A percentile compares a stretch with the other conserved stretches of the same genome.
phyloP scores from a whole-genome alignment of 2,888 invertebrate genomes.

The Metopia argyrocephala region DNA sequence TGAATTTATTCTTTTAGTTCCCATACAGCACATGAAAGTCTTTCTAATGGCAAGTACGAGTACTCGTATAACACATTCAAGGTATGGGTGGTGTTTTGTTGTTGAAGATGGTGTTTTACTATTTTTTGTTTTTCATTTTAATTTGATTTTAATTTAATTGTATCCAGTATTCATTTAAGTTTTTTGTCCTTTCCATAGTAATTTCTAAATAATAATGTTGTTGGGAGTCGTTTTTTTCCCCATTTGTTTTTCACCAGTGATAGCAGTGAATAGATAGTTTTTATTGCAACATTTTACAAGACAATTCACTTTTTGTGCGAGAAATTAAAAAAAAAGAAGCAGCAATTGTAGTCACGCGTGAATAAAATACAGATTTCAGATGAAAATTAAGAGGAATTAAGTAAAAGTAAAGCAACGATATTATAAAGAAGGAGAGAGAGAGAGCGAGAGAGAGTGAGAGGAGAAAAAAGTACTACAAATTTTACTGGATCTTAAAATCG shows the following conservation, averaged over 20 bases:
- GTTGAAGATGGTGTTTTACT: neutral
- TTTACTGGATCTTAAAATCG: slow-evolving; percentile 70
- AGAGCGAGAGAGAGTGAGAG: too few relatives aligned
- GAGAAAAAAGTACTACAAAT: slow-evolving; percentile 65
- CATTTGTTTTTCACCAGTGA: neutral
- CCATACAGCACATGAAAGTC: neutral
- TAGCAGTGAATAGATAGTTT: neutral
- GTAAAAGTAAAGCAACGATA: slow-evolving; percentile 13
- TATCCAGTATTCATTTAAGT: slow-evolving; percentile 26
- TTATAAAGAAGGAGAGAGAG: slow-evolving; percentile 1
- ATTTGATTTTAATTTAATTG: slow-evolving; percentile 59
- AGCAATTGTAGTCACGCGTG: slow-evolving; percentile 68
- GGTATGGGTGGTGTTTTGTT: slow-evolving; percentile 47
- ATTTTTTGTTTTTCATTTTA: slow-evolving; percentile 1
- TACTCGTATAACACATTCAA: neutral
- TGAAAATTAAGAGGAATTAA: slow-evolving; percentile 51
- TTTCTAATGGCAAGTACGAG: neutral
- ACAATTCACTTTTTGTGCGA: slow-evolving; percentile 77
- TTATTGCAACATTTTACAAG: slow-evolving; percentile 70
- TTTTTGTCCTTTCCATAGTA: slow-evolving; percentile 66
- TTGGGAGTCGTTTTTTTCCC: slow-evolving; percentile 17
- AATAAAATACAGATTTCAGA: slow-evolving; percentile 64
- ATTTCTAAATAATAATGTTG: slow-evolving; percentile 59
- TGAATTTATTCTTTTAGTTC: slow-evolving; percentile 49
- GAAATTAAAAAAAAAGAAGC: slow-evolving; percentile 75